A percentile compares a stretch with the other conserved stretches of the same genome.
phyloP scores from a whole-genome alignment of 2,113 vertebrate species.

The Sebastes schlegelii region DNA sequence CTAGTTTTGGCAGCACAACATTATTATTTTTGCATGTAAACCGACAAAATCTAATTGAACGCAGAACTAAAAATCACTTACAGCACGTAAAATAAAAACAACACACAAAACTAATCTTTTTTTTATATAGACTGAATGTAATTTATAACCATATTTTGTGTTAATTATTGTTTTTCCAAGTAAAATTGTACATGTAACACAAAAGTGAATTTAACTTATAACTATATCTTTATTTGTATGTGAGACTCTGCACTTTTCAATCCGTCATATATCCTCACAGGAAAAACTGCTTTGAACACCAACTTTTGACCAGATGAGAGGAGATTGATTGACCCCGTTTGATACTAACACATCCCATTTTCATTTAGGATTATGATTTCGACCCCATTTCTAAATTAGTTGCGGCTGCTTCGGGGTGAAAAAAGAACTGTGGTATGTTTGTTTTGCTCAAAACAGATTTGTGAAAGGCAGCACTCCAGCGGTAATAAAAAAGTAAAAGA shows the following conservation, averaged over 20 bases:
- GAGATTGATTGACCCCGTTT: background rate
- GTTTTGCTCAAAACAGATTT: constrained; percentile 22
- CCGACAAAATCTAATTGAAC: constrained; percentile 24
- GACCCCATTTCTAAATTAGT: background rate
- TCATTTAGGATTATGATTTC: background rate
- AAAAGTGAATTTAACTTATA: background rate
- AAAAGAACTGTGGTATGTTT: constrained; percentile 3
- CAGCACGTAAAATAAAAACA: constrained; percentile 5
- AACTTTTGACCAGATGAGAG: background rate
- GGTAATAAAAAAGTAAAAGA: constrained; percentile 5
- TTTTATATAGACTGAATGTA: background rate
- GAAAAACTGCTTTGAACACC: background rate
- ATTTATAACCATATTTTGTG: background rate
- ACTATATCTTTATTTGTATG: background rate
- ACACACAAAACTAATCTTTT: background rate
- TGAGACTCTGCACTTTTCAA: background rate
- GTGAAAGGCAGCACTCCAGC: constrained; percentile 3
- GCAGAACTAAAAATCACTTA: constrained; percentile 13
- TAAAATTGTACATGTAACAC: background rate
- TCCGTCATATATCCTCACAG: background rate
- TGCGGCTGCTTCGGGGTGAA: background rate
- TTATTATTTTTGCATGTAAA: constrained; percentile 8
- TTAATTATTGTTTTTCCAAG: background rate
- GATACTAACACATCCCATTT: background rate
- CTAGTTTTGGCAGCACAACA: constrained; percentile 9